Conservation (phyloP, 2,113 vertebrate genomes). For the Pituophis catenifer region DNA sequence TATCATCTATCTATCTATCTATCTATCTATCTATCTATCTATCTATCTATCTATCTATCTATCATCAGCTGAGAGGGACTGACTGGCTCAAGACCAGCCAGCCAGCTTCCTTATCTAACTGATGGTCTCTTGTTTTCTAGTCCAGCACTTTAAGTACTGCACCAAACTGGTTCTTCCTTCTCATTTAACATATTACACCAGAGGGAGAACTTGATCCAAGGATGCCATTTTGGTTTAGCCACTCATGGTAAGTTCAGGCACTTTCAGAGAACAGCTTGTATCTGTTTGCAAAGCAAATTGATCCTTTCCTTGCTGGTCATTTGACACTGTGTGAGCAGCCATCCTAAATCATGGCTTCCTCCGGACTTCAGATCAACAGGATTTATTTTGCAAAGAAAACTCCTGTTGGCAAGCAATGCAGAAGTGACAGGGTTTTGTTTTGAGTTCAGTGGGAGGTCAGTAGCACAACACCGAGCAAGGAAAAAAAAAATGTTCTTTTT, state of each 20-base stretch:
- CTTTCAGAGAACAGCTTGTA: not conserved
- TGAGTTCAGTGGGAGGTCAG: not conserved
- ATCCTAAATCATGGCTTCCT: not conserved
- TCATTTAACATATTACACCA: not conserved
- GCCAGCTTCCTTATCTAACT: not conserved
- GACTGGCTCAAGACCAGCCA: not conserved
- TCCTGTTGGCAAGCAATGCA: not conserved
- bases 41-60: too few species aligned
- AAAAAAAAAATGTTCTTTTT: too few species aligned
- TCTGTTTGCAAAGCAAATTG: not conserved
- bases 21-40: too few species aligned
- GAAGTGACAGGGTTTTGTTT: not conserved
- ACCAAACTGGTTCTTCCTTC: not conserved
- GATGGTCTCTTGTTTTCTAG: not conserved
- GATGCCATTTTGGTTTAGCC: not conserved
- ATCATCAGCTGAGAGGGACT: not conserved
- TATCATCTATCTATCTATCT: too few species aligned
- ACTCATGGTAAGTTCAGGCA: not conserved
- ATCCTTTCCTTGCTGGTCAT: not conserved
- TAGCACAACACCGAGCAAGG: too few species aligned
- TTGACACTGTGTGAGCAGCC: not conserved
- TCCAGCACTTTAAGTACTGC: not conserved
- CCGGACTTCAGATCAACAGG: not conserved
- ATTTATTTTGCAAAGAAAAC: not conserved
- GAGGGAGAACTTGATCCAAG: not conserved